phyloP scores from a whole-genome alignment of 2,113 vertebrate genomes.

The Phasianus colchicus region DNA sequence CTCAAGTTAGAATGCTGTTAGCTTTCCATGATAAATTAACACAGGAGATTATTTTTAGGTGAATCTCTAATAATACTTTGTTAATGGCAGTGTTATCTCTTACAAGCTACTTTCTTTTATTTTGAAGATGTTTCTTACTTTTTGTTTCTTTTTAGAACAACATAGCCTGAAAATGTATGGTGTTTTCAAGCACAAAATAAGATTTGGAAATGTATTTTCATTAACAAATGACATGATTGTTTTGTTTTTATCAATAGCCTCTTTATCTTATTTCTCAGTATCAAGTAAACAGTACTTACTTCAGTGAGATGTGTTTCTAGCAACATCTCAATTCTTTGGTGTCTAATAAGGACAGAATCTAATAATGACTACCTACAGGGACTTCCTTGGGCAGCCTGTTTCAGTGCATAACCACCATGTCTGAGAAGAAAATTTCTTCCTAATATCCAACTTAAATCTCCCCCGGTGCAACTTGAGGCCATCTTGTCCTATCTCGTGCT shows the following conservation, averaged over 20 bases:
- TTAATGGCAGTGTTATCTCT: constrained; percentile 55
- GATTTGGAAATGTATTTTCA: background rate
- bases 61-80: constrained; percentile 57
- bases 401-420: background rate
- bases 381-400: background rate
- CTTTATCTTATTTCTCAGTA: background rate
- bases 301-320: background rate
- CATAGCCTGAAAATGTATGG: background rate
- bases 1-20: constrained; percentile 41
- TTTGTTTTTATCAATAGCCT: background rate
- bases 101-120: constrained; percentile 36
- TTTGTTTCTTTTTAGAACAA: background rate
- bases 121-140: background rate
- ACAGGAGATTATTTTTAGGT: constrained; percentile 58
- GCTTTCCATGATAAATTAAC: constrained; percentile 47
- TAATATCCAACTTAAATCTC: background rate
- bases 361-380: no score
- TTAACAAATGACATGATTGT: background rate
- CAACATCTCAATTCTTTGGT: accelerated
- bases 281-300: background rate
- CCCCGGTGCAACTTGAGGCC: background rate
- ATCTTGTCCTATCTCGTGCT: background rate
- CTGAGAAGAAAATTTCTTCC: background rate
- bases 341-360: background rate
- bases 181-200: background rate